Evolutionary conservation across 1,140 invertebrate species (phyloP), one percentile per base, ranked within the genome.

Genomic region (Drosophila funebris): DNA sequence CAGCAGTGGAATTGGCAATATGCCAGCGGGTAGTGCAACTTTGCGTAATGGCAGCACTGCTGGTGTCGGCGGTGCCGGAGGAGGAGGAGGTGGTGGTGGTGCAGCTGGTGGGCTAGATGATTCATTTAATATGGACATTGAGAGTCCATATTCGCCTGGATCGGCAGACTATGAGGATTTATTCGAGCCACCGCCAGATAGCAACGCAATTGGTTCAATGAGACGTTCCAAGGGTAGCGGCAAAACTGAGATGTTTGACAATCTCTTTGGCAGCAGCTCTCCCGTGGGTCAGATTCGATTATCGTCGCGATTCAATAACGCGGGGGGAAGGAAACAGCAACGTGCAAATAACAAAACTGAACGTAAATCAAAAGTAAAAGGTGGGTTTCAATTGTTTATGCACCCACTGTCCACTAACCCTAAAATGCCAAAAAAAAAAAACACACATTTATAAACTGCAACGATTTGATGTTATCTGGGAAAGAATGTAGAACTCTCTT

Each of bases 101-200:
- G 90, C 95, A 27, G 95, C 96, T 75, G 94, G 29, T 95, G 95
- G 77, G 54, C 24, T 95, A 94, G 93, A 90, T 13, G 90, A 91
- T 20, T 74, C 87, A 1, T 87, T 78, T 9, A 87, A 75, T 29
- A 66, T 83, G 57, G 96, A 96, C 33, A 95, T 93, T 77, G 95
- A 96, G 52, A 97, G 96, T 8, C 96, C 97, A 0, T 97, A 97
- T 92, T 97, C 96, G 18, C 96, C 96, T 0, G 96, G 95, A 20
- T 96, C 96, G 2, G 96, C 94, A 69, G 95, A 97, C 83, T 96
- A 96, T 77, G 96, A 96, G 81, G 96, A 97, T 90, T 93, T 97
- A 33, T 97, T 97, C 92, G 96, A 97, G 92, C 96, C 96, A 22
- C 96, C 96, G 14, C 92, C 93, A n/a, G 93, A 93, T 13, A 48